phyloP scores from a whole-genome alignment of 2,113 vertebrate genomes.

The Telmatochromis brachygnathus region DNA sequence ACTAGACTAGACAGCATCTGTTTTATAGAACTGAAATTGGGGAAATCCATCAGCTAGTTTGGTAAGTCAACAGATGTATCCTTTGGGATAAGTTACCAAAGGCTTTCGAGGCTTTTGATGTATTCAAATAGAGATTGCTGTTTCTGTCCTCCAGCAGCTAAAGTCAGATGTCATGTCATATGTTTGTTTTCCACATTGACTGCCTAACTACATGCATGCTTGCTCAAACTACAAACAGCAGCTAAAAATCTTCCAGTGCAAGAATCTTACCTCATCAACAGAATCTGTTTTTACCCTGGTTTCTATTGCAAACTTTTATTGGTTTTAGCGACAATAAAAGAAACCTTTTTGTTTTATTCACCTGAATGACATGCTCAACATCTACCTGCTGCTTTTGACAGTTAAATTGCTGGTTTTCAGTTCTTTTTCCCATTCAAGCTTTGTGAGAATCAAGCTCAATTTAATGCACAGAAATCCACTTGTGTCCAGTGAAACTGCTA shows the following conservation, averaged over 20 bases:
- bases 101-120: neutral
- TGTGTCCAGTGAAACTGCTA: neutral
- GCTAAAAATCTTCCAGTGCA: neutral
- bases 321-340: neutral
- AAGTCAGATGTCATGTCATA: neutral
- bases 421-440: neutral
- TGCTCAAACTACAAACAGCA: neutral
- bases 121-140: neutral
- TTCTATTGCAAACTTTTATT: neutral
- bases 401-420: neutral
- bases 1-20: neutral
- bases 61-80: neutral
- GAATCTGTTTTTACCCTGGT: neutral
- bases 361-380: neutral
- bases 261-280: neutral
- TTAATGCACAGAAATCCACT: neutral
- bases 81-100: neutral
- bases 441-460: neutral
- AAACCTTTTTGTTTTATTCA: neutral
- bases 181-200: neutral
- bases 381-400: neutral
- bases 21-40: neutral
- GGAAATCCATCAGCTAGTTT: neutral
- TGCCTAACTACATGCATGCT: neutral
- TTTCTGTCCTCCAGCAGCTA: neutral